Evolutionary conservation across 2,797 vertebrate genomes (phyloP), one percentile per base, ranked within the genome.

Genomic region (Limnodromus scolopaceus): DNA sequence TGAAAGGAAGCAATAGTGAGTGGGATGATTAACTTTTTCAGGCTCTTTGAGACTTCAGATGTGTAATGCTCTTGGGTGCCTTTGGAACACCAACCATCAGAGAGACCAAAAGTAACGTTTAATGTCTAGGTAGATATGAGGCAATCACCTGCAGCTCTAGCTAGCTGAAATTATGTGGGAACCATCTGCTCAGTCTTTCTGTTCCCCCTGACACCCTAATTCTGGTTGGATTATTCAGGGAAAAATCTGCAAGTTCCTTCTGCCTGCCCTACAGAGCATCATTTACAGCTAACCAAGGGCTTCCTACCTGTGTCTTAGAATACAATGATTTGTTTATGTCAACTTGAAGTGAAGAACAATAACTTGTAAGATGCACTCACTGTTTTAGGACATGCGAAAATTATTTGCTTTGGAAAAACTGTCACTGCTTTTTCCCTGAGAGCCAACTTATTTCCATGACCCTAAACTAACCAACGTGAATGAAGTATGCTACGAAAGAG

Each of bases 21-120:
- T 64, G 80, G 49, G n/a, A 63, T 81, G 69, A 70, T 65, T 69
- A 84, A 53, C 43, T 84, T 71, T 66, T 64, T 54, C 49, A 75
- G 71, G 36, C 7, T 53, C 18, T 68, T 13, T 1, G 1, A 45
- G 55, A 22, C 16, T 84, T 93, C 25, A 87, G 11, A 6, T 72
- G 6, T 72, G 75, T 70, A 38, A 82, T 86, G 11, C 11, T 86
- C 49, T 64, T 43, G 54, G 16, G 30, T 61, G 32, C 28, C 16
- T 74, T 79, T 84, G 63, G 60, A 94, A 69, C 72, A 55, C 15
- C 34, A 86, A 20, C 20, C 39, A 51, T 43, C 39, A 83, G 55
- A 43, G 30, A 75, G 53, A 65, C 27, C 54, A 57, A 23, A 41
- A 65, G 61, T 55, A 90, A 60, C 34, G 20, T 79, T 57, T 75